Evolutionary conservation across 2,113 vertebrate species (phyloP), one percentile per base, ranked within the genome.

Genomic region (Nibea albiflora): DNA sequence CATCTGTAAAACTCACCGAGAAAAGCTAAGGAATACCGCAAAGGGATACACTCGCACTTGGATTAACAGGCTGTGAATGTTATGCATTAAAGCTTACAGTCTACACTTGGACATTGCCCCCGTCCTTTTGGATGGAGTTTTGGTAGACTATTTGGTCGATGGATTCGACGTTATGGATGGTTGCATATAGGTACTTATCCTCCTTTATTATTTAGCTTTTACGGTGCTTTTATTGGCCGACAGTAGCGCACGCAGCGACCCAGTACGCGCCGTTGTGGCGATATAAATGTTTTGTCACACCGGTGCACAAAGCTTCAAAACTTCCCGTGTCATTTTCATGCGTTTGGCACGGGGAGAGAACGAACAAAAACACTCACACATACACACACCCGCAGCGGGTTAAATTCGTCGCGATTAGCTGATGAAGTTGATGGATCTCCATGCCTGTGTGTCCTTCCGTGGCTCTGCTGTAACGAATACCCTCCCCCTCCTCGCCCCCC

Each of bases 141-240:
- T 82, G 78, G 56, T 80, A 73, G 82, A 24, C 75, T 52, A 17
- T 80, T 20, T 90, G 83, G 78, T 93, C 88, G 87, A 94, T 94
- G 96, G 96, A 95, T 95, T 94, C 94, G 87, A 89, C 63, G 80
- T 84, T 86, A 92, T 84, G 95, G 89, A 94, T 91, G 92, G 78
- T 90, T 85, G 93, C 89, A 80, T 89, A 90, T 88, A 93, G 94
- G 96, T 96, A 92, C 92, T 95, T 92, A 50, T 83, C 75, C 42
- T 15, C 22, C 1, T 39, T 12, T 64, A 35, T 35, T 52, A 9
- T 26, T 28, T 11, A 2, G 11, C 4, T 26, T 65, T 73, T 42
- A 14, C 8, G 15, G 3, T 2, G 3, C 24, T 26, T 24, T 53
- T 69, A 69, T 47, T 63, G 2, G 3, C 15, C 6, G 44, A 20